Percentiles rank a stretch among this genome's conserved stretches.
These are phyloP conservation scores for Drosophila niveifrons DNA, from an alignment of 2,888 invertebrate species.

Conservation along the genomic window DNA sequence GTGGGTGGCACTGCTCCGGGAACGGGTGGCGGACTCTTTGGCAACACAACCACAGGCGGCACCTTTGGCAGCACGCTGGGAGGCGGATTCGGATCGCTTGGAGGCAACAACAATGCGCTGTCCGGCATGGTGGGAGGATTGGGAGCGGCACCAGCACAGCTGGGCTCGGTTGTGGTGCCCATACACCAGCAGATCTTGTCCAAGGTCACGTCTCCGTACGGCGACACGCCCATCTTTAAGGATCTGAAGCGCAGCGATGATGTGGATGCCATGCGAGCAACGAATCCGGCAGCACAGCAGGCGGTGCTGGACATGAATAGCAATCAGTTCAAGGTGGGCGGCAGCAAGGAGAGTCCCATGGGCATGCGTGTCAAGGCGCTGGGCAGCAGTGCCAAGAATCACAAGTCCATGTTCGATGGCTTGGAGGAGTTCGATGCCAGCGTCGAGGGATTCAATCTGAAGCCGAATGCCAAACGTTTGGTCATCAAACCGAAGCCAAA, in stretches of 20 bases:
- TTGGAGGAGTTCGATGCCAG: conserved; percentile 92
- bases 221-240: conserved; percentile 94
- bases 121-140: conserved; percentile 64
- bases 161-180: conserved; percentile 81
- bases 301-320: conserved; percentile 87
- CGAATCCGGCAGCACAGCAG: conserved; percentile 90
- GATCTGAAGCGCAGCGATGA: conserved; percentile 88
- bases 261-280: conserved; percentile 89
- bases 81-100: conserved; percentile 45
- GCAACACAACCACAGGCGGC: conserved; percentile 77
- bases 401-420: conserved; percentile 94
- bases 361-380: conserved; percentile 86
- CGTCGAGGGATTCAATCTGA: conserved; percentile 87
- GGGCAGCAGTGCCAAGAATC: conserved; percentile 75
- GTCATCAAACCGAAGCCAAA: conserved; percentile 88
- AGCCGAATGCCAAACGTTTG: conserved; percentile 90
- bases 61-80: conserved; percentile 71
- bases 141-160: conserved; percentile 71
- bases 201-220: conserved; percentile 93
- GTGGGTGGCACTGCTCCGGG: conserved; percentile 28
- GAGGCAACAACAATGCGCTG: conserved; percentile 45
- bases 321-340: conserved; percentile 87
- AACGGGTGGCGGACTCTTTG: conserved; percentile 85
- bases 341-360: conserved; percentile 85
- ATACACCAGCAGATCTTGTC: conserved; percentile 91